phyloP scores from a whole-genome alignment of 2,797 vertebrate species.

The Carcharodon carcharias region DNA sequence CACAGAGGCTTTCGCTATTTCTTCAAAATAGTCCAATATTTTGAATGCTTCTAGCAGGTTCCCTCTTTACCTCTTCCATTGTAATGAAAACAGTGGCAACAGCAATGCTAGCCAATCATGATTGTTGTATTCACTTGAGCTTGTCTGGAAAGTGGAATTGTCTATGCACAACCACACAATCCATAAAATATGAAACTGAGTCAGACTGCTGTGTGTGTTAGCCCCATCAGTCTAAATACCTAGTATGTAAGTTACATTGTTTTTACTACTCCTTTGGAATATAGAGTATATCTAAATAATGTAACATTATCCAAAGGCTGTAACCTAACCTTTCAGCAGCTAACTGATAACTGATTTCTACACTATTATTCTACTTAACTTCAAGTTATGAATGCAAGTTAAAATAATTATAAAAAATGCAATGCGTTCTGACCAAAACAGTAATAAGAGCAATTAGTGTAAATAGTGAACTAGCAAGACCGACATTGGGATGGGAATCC shows the following conservation, averaged over 20 bases:
- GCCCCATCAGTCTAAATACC: neutral
- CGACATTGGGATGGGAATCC: neutral
- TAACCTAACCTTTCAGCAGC: neutral
- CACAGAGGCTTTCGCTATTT: neutral
- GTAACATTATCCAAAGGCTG: neutral
- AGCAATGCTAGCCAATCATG: neutral
- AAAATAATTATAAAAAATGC: neutral
- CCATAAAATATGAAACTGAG: neutral
- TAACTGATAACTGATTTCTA: neutral
- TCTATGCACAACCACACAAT: neutral
- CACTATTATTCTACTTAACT: neutral
- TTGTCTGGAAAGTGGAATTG: neutral
- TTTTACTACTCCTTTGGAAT: neutral
- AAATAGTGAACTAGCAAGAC: neutral
- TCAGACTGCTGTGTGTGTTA: neutral
- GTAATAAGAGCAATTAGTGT: neutral
- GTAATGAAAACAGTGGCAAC: neutral
- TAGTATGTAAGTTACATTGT: neutral
- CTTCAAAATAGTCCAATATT: neutral
- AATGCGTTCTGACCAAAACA: slow-evolving; percentile 15
- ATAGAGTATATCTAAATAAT: neutral
- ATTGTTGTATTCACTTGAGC: neutral
- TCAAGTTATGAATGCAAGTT: neutral
- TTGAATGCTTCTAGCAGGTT: neutral
- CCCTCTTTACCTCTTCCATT: neutral